Evolutionary conservation across 2,113 vertebrate species (phyloP).

Genomic region (Hiodon alosoides): DNA sequence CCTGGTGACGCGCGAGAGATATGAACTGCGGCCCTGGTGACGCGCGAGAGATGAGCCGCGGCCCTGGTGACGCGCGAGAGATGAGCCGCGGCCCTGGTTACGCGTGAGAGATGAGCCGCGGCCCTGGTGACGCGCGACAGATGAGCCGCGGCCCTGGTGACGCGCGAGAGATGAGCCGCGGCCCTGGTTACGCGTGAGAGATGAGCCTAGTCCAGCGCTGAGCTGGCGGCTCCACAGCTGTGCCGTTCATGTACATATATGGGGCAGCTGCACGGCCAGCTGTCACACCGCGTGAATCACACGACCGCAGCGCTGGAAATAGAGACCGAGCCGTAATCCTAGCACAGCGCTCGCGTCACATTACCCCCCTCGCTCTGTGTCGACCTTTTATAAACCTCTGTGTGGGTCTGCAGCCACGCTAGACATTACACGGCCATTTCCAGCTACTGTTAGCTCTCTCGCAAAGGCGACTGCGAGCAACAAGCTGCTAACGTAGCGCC

Average conservation of each 20-base stretch:
- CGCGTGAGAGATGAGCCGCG: too few species aligned
- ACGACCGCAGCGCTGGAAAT: slow-evolving; percentile 83
- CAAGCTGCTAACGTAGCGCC: too few species aligned
- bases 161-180: slow-evolving; percentile 11
- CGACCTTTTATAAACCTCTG: slow-evolving; percentile 27
- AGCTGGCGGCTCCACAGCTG: slow-evolving; percentile 80
- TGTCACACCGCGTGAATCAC: slow-evolving; percentile 83
- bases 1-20: slow-evolving; percentile 68
- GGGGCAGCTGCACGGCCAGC: slow-evolving; percentile 92
- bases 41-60: too few species aligned
- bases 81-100: too few species aligned
- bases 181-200: slow-evolving; percentile 67
- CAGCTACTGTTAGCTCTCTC: too few species aligned
- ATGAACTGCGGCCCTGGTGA: slow-evolving; percentile 36
- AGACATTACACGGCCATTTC: too few species aligned
- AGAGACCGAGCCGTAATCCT: slow-evolving; percentile 82
- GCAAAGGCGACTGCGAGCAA: too few species aligned
- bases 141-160: too few species aligned
- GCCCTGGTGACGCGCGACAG: too few species aligned
- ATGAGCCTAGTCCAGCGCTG: slow-evolving; percentile 71
- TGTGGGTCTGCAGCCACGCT: background rate
- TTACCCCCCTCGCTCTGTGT: slow-evolving; percentile 57
- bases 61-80: too few species aligned
- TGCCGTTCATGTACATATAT: slow-evolving; percentile 73
- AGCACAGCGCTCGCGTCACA: slow-evolving; percentile 76